phyloP scores from a whole-genome alignment of 1,140 invertebrate genomes.

The Acromyrmex heyeri region DNA sequence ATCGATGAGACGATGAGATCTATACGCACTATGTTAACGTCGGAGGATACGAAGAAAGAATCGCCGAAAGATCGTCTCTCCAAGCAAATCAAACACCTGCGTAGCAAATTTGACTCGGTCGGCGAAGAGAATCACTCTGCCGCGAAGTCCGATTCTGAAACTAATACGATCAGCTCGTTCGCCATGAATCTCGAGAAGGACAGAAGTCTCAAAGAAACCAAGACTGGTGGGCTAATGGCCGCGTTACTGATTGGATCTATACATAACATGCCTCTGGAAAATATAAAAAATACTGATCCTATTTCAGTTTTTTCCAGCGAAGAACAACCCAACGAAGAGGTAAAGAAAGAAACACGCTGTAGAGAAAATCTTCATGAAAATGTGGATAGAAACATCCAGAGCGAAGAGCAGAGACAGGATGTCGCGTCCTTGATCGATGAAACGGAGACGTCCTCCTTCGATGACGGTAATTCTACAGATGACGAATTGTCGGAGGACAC shows the following conservation, averaged over 20 bases:
- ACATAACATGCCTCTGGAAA: conserved; percentile 87
- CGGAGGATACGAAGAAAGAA: not conserved
- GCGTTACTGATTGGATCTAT: conserved; percentile 89
- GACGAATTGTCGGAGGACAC: conserved; percentile 80
- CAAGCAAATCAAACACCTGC: conserved; percentile 83
- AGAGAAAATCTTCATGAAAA: not conserved
- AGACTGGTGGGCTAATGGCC: conserved; percentile 88
- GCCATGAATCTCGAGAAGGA: conserved; percentile 69
- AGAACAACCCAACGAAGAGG: not conserved
- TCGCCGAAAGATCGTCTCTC: conserved; percentile 79
- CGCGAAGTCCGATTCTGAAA: conserved; percentile 73
- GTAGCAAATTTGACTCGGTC: conserved; percentile 82
- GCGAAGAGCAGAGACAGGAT: not conserved
- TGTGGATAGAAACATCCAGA: not conserved
- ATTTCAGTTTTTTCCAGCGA: not conserved
- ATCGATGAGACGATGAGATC: conserved; percentile 37
- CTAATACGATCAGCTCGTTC: conserved; percentile 72
- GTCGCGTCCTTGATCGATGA: not conserved
- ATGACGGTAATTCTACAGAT: conserved; percentile 81
- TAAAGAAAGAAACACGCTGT: too few relatives aligned
- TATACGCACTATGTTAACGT: not conserved
- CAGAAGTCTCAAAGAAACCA: conserved; percentile 86
- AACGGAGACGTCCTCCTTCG: conserved; percentile 79
- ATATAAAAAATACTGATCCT: conserved; percentile 86
- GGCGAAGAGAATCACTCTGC: conserved; percentile 82